Evolutionary conservation across 2,113 vertebrate genomes (phyloP).

Genomic region (Aegithalos caudatus): DNA sequence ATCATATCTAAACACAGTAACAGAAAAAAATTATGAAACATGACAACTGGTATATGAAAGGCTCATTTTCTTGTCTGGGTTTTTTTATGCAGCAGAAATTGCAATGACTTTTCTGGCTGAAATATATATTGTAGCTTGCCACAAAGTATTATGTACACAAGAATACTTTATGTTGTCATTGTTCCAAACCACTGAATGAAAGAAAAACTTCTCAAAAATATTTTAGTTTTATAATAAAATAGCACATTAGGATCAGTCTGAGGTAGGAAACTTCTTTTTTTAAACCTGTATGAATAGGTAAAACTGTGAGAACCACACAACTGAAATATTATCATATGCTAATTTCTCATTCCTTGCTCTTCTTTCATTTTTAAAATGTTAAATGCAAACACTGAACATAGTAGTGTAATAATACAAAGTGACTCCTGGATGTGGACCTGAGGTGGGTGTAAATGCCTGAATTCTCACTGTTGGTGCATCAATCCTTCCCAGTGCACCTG

Average conservation of each 20-base stretch:
- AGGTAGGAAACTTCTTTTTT: not conserved
- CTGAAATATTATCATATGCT: not conserved
- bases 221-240: not conserved
- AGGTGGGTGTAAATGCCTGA: not conserved
- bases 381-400: not conserved
- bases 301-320: not conserved
- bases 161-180: not conserved
- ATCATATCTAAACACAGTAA: not conserved
- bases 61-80: not conserved
- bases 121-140: not conserved
- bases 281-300: not conserved
- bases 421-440: not conserved
- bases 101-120: not conserved
- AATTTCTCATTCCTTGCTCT: not conserved
- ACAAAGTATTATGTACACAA: not conserved
- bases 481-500: not conserved
- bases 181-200: not conserved
- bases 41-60: not conserved
- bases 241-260: not conserved
- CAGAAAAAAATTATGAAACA: not conserved
- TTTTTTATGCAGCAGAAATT: not conserved
- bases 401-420: not conserved
- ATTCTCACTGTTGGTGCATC: not conserved
- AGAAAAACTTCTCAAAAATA: not conserved
- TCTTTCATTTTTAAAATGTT: conserved; percentile 1